Evolutionary conservation across 2,888 invertebrate species (phyloP).

Genomic region (Scaeva pyrastri): DNA sequence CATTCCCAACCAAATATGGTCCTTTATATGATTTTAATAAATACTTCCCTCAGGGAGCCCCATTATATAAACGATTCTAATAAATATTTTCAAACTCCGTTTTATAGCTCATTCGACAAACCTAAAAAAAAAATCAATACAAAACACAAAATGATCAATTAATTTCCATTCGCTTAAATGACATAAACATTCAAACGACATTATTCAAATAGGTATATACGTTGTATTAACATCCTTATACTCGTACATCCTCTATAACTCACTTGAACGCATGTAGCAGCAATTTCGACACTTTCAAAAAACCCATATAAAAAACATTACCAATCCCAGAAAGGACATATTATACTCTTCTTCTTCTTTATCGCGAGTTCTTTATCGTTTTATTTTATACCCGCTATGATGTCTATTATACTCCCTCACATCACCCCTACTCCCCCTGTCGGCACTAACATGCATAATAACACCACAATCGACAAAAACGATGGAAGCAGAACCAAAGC

Average conservation of each 20-base stretch:
- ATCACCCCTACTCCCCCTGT: conserved; percentile 22
- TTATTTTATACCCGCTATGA: conserved; percentile 52
- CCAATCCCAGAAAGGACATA: conserved; percentile 52
- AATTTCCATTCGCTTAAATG: conserved; percentile 48
- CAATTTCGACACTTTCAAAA: conserved; percentile 59
- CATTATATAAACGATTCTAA: conserved; percentile 17
- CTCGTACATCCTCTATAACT: conserved; percentile 4
- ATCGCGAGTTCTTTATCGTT: conserved; percentile 59
- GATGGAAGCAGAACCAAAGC: neutral
- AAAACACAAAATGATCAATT: conserved; percentile 52
- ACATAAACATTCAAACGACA: conserved; percentile 55
- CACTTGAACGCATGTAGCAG: conserved; percentile 52
- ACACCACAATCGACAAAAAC: conserved; percentile 36
- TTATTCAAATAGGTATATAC: conserved; percentile 46
- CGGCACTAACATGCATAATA: conserved; percentile 60
- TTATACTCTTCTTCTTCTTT: neutral
- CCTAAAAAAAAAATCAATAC: conserved; percentile 29
- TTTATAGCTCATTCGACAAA: neutral
- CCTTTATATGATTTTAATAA: neutral
- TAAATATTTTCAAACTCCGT: neutral
- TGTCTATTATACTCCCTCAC: conserved; percentile 6
- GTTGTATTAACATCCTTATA: neutral
- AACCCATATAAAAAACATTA: conserved; percentile 52
- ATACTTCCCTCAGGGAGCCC: neutral
- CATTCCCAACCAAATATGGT: neutral